Base-by-base conservation (phyloP, 2,888 invertebrate genomes). In the Ochropleura plecta region DNA sequence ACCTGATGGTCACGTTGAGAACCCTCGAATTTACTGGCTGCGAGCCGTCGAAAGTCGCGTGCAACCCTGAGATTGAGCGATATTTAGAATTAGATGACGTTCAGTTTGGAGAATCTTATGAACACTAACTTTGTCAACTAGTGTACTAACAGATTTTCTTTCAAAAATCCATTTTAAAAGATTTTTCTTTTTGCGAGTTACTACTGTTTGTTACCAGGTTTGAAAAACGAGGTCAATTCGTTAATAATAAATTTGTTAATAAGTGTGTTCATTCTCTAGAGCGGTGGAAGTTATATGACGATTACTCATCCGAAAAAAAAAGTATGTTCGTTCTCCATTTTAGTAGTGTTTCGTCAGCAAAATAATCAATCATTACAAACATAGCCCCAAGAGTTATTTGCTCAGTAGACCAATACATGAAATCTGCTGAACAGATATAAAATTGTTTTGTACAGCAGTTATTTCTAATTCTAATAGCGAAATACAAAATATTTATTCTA, bases 1-100 rank as follows among this genome's bases (percentile, higher is more conserved):
- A 98, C 8, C 97, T 94, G 0, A 97, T 95, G 10, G 95, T 90
- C 9, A 96, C 95, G 49, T 97, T 96, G 62, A 97, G 89, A 48
- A 98, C 97, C 63, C 98, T 96, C 12, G 95, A 90, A 57, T 97
- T 97, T 0, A 94, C 87, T 0, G 98, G 97, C 49, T 94, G 93
- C 0, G 95, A 94, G 8, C 97, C 94, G 89, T 98, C 97, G 87
- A 97, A 97, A 5, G 94, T 93, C n/a, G 97, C 94, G 91, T 92
- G 94, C 64, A 95, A 49, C 30, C 95, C 95, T 95, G 92, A n/a
- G 67, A 62, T 70, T 67, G 51, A 79, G 55, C 18, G 66, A 66
- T 20, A 80, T 75, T 75, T 53, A 20, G 51, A 62, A 74, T 73
- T 48, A 62, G 4, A n/a, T 30, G 18, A 9, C 40, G 40, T 48